Conservation (phyloP, 1,140 invertebrate genomes). For the Belonocnema kinseyi region DNA sequence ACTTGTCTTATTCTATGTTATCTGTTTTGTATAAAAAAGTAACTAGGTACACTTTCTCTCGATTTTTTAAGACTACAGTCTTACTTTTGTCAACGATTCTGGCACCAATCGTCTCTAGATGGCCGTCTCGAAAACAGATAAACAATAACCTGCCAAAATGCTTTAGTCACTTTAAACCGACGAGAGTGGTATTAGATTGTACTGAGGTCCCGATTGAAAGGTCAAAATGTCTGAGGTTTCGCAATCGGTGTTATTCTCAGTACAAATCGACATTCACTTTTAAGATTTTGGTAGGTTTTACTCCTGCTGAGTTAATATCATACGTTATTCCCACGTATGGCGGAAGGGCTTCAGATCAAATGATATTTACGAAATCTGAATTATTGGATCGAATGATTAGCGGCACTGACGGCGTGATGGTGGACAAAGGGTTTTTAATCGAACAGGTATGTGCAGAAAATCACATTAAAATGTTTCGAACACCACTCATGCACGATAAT, state of each 20-base stretch:
- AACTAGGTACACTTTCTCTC: neutral
- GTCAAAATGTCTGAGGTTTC: constrained; percentile 42
- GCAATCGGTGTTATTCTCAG: constrained; percentile 45
- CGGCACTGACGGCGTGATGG: too few relatives aligned
- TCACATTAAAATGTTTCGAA: too few relatives aligned
- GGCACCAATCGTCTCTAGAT: too few relatives aligned
- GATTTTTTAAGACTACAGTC: constrained; percentile 9
- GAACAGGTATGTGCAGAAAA: constrained; percentile 44
- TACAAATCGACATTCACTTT: constrained; percentile 57
- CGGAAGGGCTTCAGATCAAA: constrained; percentile 57
- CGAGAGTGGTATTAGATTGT: constrained; percentile 52
- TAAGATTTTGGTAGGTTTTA: constrained; percentile 62
- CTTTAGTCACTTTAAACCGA: constrained; percentile 39
- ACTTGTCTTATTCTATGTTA: too few relatives aligned
- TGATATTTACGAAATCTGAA: constrained; percentile 46
- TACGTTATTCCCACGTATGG: constrained; percentile 59
- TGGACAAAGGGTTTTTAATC: constrained; percentile 50
- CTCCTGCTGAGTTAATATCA: constrained; percentile 56
- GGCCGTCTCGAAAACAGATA: constrained; percentile 37
- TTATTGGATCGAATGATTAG: constrained; percentile 27
- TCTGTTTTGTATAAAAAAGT: neutral
- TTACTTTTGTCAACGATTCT: too few relatives aligned
- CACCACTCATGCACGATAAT: too few relatives aligned
- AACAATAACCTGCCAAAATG: constrained; percentile 33
- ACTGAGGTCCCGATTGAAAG: constrained; percentile 46